Conservation (phyloP, 2,113 vertebrate genomes). For the Corynorhinus townsendii region DNA sequence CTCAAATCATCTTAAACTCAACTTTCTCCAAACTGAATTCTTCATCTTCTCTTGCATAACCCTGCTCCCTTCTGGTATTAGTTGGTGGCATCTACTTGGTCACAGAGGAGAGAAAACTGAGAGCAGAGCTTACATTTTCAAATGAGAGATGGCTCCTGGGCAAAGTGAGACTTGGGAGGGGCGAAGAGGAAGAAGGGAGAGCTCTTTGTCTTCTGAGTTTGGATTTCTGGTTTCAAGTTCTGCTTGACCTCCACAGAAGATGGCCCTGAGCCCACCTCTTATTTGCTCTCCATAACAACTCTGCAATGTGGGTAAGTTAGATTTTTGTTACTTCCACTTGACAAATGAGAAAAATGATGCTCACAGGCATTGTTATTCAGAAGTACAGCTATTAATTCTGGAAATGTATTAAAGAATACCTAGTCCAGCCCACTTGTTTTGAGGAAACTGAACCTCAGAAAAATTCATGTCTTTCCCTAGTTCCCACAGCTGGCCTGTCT, state of each 20-base stretch:
- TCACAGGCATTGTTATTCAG: background rate
- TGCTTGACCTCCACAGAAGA: background rate
- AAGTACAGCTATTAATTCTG: background rate
- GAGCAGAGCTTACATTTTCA: background rate
- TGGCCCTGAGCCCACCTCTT: background rate
- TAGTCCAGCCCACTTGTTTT: background rate
- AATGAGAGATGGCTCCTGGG: background rate
- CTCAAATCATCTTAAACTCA: background rate
- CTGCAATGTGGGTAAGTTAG: background rate
- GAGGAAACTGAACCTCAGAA: background rate
- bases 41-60: background rate
- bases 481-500: background rate
- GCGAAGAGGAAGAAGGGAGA: background rate
- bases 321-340: background rate
- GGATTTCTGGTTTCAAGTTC: background rate
- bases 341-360: background rate
- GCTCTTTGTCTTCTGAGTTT: background rate
- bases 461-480: background rate
- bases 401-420: background rate
- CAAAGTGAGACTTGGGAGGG: background rate
- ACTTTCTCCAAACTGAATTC: background rate
- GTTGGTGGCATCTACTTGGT: background rate
- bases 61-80: rapidly evolving
- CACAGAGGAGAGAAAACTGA: background rate
- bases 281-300: background rate